A percentile compares a stretch with the other conserved stretches of the same genome.
Evolutionary conservation across 2,113 vertebrate species (phyloP).

Genomic region (Apeltes quadracus): DNA sequence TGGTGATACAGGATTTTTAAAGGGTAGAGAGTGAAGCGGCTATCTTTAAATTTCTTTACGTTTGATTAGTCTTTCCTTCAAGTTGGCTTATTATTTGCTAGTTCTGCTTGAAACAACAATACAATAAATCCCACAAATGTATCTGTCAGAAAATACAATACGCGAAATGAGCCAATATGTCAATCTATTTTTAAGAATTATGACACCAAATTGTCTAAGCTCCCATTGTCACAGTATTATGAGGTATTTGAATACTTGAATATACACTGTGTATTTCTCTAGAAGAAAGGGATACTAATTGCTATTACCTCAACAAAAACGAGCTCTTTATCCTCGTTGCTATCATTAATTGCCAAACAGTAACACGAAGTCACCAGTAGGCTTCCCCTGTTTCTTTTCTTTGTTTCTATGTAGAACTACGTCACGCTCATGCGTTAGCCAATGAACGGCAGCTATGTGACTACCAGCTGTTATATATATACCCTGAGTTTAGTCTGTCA

Average conservation of each 20-base stretch:
- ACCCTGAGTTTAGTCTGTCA: slow-evolving; percentile 25
- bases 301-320: neutral
- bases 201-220: no score
- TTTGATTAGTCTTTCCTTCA: neutral
- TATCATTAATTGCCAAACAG: neutral
- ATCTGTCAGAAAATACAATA: neutral
- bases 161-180: neutral
- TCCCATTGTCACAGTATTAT: neutral
- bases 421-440: slow-evolving; percentile 20
- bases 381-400: neutral
- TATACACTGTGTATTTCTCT: no score
- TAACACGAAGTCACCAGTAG: neutral
- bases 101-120: neutral
- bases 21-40: neutral
- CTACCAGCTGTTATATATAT: rapidly evolving
- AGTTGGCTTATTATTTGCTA: neutral
- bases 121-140: no score
- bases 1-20: no score
- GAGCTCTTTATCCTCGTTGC: neutral
- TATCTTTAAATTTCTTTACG: neutral
- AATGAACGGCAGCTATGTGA: neutral
- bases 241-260: neutral
- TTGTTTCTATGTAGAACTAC: neutral
- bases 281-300: neutral
- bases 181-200: neutral